These are phyloP conservation scores for Synanthedon tipuliformis DNA, from an alignment of 2,888 invertebrate species.

Conservation along the genomic window DNA sequence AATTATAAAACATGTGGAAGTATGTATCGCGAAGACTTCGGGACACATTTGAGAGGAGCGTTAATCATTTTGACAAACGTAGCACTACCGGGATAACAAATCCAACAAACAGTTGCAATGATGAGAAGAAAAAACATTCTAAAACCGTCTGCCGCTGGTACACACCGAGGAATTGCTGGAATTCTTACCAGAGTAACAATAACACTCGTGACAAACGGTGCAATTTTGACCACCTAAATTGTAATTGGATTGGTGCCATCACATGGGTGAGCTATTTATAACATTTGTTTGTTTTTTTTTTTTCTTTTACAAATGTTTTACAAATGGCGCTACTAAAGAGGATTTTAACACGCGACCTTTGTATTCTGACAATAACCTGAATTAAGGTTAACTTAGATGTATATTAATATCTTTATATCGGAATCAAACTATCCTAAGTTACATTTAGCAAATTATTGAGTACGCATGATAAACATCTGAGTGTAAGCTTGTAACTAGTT, in stretches of 20 bases:
- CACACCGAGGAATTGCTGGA: constrained; percentile 32
- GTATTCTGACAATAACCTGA: no score
- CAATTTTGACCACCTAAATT: constrained; percentile 52
- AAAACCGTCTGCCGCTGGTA: constrained; percentile 36
- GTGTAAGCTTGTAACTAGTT: no score
- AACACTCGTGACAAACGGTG: constrained; percentile 48
- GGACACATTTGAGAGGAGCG: constrained; percentile 61
- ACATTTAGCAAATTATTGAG: no score
- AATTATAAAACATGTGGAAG: constrained; percentile 58
- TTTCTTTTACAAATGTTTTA: no score
- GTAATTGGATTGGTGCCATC: constrained; percentile 63
- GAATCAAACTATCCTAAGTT: no score
- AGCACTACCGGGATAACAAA: constrained; percentile 47
- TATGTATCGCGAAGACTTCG: constrained; percentile 62
- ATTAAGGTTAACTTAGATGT: no score
- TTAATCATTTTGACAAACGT: constrained; percentile 59
- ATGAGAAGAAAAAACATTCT: constrained; percentile 32
- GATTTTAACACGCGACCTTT: constrained; percentile 5
- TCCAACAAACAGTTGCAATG: constrained; percentile 20
- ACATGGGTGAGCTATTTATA: constrained; percentile 50
- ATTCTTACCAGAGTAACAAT: constrained; percentile 22
- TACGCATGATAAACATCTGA: no score
- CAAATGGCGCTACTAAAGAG: constrained; percentile 12
- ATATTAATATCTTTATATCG: no score
- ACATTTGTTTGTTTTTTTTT: no score